These are phyloP conservation scores for Pelmatolapia mariae DNA, from an alignment of 2,113 vertebrate species.

Conservation along the genomic window DNA sequence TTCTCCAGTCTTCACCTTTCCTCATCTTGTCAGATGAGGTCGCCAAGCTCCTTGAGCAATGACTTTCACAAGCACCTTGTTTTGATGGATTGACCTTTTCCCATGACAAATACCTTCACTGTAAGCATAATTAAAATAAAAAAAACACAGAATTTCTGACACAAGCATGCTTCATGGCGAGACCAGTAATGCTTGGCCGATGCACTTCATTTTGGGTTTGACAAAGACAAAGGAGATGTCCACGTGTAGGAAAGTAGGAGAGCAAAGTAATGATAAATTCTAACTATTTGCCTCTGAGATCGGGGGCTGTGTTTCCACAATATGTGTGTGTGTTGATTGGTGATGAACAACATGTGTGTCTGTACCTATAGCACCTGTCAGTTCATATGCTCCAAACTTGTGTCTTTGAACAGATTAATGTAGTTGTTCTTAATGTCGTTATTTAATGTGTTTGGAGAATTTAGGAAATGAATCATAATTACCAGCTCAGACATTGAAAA, in stretches of 20 bases:
- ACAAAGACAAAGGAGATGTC: conserved; percentile 23
- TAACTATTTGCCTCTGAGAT: background rate
- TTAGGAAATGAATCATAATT: background rate
- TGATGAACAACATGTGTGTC: background rate
- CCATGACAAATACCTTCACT: background rate
- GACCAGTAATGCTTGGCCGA: background rate
- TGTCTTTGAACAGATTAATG: background rate
- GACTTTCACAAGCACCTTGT: background rate
- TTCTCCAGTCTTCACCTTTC: background rate
- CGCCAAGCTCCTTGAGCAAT: background rate
- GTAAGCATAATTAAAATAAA: conserved; percentile 12
- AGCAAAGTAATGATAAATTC: conserved; percentile 3
- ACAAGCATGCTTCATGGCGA: background rate
- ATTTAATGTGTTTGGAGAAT: background rate
- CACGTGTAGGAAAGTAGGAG: background rate
- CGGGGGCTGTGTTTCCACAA: background rate
- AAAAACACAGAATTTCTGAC: conserved; percentile 10
- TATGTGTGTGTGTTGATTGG: background rate
- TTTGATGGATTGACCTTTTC: conserved; percentile 16
- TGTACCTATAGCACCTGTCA: background rate
- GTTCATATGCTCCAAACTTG: background rate
- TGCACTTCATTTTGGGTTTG: background rate
- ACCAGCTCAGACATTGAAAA: background rate
- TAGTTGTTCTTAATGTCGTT: background rate
- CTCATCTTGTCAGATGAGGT: background rate